These are phyloP conservation scores for Tetanocera ferruginea DNA, from an alignment of 2,888 invertebrate species.

Conservation along the genomic window DNA sequence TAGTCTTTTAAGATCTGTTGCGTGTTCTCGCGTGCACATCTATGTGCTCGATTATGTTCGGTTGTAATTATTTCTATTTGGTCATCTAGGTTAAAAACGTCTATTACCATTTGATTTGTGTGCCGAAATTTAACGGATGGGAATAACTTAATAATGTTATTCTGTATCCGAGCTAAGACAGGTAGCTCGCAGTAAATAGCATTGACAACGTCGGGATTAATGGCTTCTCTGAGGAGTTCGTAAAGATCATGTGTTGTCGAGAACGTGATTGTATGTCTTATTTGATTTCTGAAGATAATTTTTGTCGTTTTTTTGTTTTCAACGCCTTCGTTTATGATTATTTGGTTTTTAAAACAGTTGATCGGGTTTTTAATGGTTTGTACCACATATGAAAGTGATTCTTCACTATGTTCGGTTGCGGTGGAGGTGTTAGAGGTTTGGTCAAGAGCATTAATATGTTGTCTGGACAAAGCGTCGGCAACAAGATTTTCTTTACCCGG, in stretches of 20 bases:
- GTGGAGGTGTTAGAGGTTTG: neutral
- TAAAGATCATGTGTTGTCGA: neutral
- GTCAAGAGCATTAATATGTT: constrained; percentile 6
- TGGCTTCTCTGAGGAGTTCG: constrained; percentile 28
- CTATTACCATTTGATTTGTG: constrained; percentile 19
- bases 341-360: constrained; percentile 50
- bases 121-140: constrained; percentile 40
- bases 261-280: no score
- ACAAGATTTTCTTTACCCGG: constrained; percentile 28
- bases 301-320: no score
- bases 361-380: constrained; percentile 47
- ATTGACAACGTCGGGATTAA: constrained; percentile 37
- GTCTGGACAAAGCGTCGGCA: constrained; percentile 31
- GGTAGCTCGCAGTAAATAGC: constrained; percentile 34
- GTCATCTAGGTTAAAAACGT: constrained; percentile 31
- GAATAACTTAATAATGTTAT: constrained; percentile 31
- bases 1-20: constrained; percentile 46
- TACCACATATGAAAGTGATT: neutral
- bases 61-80: constrained; percentile 31
- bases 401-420: neutral
- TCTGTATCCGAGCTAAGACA: constrained; percentile 39
- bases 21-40: constrained; percentile 46
- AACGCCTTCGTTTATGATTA: constrained; percentile 43
- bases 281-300: neutral
- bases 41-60: constrained; percentile 39